These are phyloP conservation scores for Teinopalpus imperialis DNA, from an alignment of 2,888 invertebrate genomes.

Conservation along the genomic window DNA sequence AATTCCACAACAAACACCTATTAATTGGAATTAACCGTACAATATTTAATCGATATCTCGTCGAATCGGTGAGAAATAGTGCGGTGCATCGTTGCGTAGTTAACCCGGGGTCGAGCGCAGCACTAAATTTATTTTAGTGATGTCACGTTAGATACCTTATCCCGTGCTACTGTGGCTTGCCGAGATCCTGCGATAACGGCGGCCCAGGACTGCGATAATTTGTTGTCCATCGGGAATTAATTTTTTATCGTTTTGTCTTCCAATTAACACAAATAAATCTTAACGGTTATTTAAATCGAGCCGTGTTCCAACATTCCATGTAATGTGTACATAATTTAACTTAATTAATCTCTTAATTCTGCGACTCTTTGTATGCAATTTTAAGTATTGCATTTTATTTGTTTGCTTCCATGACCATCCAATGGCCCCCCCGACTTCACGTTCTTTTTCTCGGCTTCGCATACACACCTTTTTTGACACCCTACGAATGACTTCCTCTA, in stretches of 20 bases:
- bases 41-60: constrained; percentile 50
- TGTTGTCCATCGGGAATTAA: constrained; percentile 52
- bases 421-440: no score
- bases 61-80: constrained; percentile 63
- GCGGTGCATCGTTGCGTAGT: constrained; percentile 55
- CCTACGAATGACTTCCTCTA: no score
- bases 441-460: no score
- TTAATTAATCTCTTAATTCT: background rate
- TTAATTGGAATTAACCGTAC: constrained; percentile 26
- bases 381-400: no score
- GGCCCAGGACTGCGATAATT: constrained; percentile 50
- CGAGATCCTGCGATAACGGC: constrained; percentile 54
- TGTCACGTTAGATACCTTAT: constrained; percentile 66
- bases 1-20: constrained; percentile 1
- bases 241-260: constrained; percentile 35
- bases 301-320: background rate
- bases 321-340: background rate
- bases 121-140: constrained; percentile 70
- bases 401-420: no score
- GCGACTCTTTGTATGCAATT: no score
- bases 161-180: constrained; percentile 60
- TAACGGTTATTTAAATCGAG: constrained; percentile 3
- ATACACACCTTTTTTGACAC: no score
- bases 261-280: constrained; percentile 20
- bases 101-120: constrained; percentile 53